Percentiles rank a stretch among this genome's conserved stretches.
phyloP scores from a whole-genome alignment of 2,113 vertebrate species.

The Elephas maximus region DNA sequence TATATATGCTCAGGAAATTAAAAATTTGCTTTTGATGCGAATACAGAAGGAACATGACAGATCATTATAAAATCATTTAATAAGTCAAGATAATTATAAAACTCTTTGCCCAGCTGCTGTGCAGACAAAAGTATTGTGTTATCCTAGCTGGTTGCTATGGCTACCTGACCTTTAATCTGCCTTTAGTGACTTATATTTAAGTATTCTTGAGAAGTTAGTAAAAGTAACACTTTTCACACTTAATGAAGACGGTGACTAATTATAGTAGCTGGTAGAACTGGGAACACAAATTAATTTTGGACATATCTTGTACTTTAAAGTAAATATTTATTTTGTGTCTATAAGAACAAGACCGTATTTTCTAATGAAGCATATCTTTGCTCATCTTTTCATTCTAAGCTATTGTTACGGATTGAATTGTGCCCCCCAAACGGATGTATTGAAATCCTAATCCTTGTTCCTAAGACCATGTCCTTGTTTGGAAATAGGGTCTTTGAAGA shows the following conservation, averaged over 20 bases:
- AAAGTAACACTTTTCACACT: neutral
- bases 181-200: neutral
- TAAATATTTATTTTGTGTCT: neutral
- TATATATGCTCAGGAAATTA: neutral
- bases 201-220: neutral
- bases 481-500: no score
- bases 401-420: no score
- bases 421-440: no score
- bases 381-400: neutral
- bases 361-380: fast-evolving
- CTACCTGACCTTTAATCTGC: neutral
- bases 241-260: neutral
- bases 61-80: neutral
- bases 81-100: neutral
- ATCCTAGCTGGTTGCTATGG: neutral
- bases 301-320: neutral
- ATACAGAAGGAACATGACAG: neutral
- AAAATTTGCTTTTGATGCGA: neutral
- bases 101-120: neutral
- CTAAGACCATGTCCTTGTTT: no score
- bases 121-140: neutral
- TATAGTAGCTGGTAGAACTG: neutral
- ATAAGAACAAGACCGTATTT: neutral
- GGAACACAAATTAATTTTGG: neutral
- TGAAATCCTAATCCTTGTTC: no score